Conservation (phyloP, 2,113 vertebrate genomes). For the Pelecanus crispus region DNA sequence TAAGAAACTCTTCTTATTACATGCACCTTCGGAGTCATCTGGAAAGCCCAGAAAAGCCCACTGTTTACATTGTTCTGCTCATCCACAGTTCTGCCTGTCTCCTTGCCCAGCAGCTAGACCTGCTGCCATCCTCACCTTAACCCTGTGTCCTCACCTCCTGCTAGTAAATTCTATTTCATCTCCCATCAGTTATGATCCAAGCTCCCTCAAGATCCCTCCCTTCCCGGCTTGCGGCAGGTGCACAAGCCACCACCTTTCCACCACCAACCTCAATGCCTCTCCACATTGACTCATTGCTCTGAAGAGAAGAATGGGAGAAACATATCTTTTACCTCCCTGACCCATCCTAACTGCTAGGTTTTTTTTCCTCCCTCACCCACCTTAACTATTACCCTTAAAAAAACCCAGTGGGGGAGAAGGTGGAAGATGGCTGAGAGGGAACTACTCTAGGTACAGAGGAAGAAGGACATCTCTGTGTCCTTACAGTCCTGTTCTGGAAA, state of each 20-base stretch:
- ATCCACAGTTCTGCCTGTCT: not conserved
- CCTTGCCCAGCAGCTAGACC: not conserved
- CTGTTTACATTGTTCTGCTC: not conserved
- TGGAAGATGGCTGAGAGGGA: not conserved
- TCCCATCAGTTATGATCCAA: not conserved
- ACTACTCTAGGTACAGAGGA: not conserved
- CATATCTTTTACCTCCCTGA: not conserved
- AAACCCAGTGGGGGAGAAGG: not conserved
- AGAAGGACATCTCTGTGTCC: not conserved
- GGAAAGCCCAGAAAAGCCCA: not conserved
- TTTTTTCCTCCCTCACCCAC: not conserved
- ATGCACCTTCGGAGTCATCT: not conserved
- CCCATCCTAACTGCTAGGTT: not conserved
- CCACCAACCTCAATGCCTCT: not conserved
- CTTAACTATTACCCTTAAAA: not conserved
- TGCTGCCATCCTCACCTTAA: not conserved
- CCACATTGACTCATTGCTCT: not conserved
- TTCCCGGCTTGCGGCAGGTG: not conserved
- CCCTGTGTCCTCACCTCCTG: not conserved
- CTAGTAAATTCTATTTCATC: not conserved
- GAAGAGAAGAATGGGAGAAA: not conserved
- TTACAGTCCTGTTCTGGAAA: not conserved
- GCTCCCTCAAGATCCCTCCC: not conserved
- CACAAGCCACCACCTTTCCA: not conserved
- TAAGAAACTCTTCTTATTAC: not conserved